Evolutionary conservation across 2,888 invertebrate species (phyloP).

Genomic region (Syritta pipiens): DNA sequence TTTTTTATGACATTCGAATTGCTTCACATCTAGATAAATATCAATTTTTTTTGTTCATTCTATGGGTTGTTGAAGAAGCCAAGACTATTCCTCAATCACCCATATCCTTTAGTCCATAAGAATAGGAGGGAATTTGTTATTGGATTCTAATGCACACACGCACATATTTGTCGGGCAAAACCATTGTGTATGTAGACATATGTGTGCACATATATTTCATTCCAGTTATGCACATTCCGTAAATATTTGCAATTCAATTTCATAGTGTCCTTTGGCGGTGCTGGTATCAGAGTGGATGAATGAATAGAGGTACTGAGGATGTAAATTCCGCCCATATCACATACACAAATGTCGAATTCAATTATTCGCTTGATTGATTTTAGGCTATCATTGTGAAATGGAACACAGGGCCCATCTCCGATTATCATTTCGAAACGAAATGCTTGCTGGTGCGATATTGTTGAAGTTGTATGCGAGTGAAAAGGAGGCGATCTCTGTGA

Average conservation of each 20-base stretch:
- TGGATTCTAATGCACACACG: too few species aligned
- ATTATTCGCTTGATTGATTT: constrained; percentile 51
- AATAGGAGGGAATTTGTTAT: constrained; percentile 17
- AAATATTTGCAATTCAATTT: constrained; percentile 57
- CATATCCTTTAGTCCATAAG: constrained; percentile 13
- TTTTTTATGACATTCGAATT: neutral
- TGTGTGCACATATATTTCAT: too few species aligned
- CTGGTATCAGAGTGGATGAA: constrained; percentile 20
- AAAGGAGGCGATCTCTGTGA: constrained; percentile 3
- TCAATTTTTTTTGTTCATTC: constrained; percentile 36
- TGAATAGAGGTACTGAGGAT: constrained; percentile 24
- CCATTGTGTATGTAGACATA: too few species aligned
- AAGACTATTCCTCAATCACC: constrained; percentile 24
- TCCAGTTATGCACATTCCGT: constrained; percentile 50
- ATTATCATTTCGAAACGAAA: constrained; percentile 11
- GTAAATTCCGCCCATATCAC: constrained; percentile 36
- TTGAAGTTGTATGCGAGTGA: constrained; percentile 9
- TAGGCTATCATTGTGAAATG: constrained; percentile 26
- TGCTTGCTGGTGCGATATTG: neutral
- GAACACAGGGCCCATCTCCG: constrained; percentile 10
- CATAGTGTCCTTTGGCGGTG: constrained; percentile 38
- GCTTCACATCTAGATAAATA: constrained; percentile 30
- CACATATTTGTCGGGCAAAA: too few species aligned
- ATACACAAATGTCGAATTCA: constrained; percentile 38
- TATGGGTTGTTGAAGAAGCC: constrained; percentile 12